A percentile compares a stretch with the other conserved stretches of the same genome.
Conservation (phyloP, 2,888 invertebrate species). For the Luperina testacea region DNA sequence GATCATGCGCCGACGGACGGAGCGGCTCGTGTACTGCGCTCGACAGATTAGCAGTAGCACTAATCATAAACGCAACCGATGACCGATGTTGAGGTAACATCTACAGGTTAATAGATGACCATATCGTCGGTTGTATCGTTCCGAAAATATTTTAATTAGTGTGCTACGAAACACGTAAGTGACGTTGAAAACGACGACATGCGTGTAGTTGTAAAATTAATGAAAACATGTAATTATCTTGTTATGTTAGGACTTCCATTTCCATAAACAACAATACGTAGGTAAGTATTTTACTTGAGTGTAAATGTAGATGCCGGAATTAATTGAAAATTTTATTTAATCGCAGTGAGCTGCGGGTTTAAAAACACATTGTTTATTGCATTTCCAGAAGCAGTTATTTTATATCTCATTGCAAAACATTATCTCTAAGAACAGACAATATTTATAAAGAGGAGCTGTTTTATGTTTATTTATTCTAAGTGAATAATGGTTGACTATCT, state of each 20-base stretch:
- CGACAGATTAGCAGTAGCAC: conserved; percentile 79
- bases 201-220: neutral
- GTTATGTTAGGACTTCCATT: neutral
- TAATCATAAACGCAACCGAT: conserved; percentile 76
- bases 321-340: neutral
- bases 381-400: conserved; percentile 12
- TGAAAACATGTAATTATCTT: neutral
- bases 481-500: conserved; percentile 36
- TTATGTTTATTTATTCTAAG: conserved; percentile 33
- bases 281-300: neutral
- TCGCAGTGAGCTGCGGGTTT: neutral
- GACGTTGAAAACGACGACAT: neutral
- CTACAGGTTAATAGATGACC: conserved; percentile 59
- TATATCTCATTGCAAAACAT: conserved; percentile 17
- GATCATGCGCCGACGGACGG: conserved; percentile 85
- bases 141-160: conserved; percentile 20
- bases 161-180: neutral
- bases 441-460: conserved; percentile 16
- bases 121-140: conserved; percentile 9
- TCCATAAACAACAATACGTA: neutral
- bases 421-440: conserved; percentile 32
- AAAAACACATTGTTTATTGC: conserved; percentile 6
- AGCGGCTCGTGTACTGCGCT: conserved; percentile 67
- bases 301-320: neutral
- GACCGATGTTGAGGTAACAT: conserved; percentile 63